phyloP scores from a whole-genome alignment of 2,113 vertebrate species.

The Phaethornis superciliosus region DNA sequence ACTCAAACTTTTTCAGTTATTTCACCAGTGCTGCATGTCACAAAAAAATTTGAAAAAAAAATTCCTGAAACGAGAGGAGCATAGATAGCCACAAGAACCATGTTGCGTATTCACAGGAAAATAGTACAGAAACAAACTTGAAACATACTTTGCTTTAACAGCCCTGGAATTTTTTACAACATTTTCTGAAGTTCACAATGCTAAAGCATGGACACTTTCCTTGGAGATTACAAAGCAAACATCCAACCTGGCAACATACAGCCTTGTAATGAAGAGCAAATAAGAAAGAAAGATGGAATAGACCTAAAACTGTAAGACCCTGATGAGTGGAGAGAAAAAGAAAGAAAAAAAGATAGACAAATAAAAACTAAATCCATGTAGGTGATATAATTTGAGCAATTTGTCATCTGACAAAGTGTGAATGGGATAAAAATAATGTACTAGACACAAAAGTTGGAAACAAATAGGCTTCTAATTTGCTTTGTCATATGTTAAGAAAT shows the following conservation, averaged over 20 bases:
- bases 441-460: neutral
- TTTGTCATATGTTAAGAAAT: neutral
- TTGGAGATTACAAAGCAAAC: neutral
- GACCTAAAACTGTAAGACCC: neutral
- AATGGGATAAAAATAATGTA: neutral
- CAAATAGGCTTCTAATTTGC: neutral
- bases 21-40: neutral
- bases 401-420: neutral
- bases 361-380: neutral
- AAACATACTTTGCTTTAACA: neutral
- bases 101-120: neutral
- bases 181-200: neutral
- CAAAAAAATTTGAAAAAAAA: neutral
- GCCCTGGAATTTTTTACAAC: neutral
- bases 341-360: neutral
- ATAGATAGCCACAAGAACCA: neutral
- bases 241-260: neutral
- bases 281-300: neutral
- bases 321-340: neutral
- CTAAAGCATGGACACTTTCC: neutral
- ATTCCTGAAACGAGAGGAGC: neutral
- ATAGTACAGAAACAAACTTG: neutral
- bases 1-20: neutral
- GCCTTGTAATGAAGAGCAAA: neutral
- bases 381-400: neutral